A percentile compares a stretch with the other conserved stretches of the same genome.
phyloP scores from a whole-genome alignment of 2,113 vertebrate genomes.

The Regulus satrapa region DNA sequence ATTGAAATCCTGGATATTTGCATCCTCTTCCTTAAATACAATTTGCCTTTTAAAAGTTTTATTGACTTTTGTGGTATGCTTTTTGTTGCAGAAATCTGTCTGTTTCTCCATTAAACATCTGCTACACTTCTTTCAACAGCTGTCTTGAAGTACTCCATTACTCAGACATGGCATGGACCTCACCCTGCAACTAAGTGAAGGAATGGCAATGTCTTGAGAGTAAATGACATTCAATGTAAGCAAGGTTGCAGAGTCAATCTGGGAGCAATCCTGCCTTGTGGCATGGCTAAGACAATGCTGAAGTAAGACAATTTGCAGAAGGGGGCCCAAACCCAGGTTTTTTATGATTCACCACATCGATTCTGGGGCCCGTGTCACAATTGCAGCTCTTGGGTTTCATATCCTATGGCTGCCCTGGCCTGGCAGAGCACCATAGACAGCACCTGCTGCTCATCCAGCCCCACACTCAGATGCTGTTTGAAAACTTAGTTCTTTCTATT shows the following conservation, averaged over 20 bases:
- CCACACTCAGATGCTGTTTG: background rate
- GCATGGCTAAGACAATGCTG: background rate
- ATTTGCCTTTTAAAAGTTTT: background rate
- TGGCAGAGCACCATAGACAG: background rate
- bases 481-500: background rate
- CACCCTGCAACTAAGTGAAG: background rate
- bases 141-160: background rate
- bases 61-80: background rate
- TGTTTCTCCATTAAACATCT: conserved; percentile 27
- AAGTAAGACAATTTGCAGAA: background rate
- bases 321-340: background rate
- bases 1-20: background rate
- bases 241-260: background rate
- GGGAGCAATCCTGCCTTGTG: background rate
- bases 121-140: background rate
- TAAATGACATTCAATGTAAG: background rate
- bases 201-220: background rate
- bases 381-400: background rate
- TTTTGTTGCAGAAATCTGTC: background rate
- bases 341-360: background rate
- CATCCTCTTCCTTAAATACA: background rate
- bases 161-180: background rate
- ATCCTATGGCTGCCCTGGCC: background rate
- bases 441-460: background rate
- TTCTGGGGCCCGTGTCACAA: background rate